Evolutionary conservation across 1,140 invertebrate genomes (phyloP), one percentile per base, ranked within the genome.

Genomic region (Laodelphax striatellus): DNA sequence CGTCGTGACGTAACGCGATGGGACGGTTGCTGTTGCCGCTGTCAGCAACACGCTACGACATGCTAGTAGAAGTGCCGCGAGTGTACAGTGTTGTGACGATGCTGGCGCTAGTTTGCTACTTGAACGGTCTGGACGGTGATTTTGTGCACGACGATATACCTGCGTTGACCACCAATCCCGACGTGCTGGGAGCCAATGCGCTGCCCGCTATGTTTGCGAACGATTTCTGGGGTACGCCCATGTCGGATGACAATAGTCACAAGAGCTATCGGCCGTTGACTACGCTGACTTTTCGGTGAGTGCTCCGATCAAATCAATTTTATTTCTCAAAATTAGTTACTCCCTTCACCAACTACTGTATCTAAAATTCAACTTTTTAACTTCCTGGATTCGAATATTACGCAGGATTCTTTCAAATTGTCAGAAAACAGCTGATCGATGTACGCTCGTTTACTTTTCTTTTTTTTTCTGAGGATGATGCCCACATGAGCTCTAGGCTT

Each of bases 101-200:
- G 2, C 80, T 86, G 10, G 84, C 84, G n/a, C 75, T 84, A 1
- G 72, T 79, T 11, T 83, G 83, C 63, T 93, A 93, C 70, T 74
- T 83, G 24, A 93, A 92, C 71, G 84, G 87, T 6, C 74, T 93
- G 50, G 75, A 78, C 34, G 90, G 90, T 58, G 90, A 92, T 65
- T 92, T 94, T 69, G 90, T 94, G 11, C 92, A 94, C 77, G 92
- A 94, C 73, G 91, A 94, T 70, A 82, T 93, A 62, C 90, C 90
- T 11, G 92, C 92, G 8, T 84, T 95, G 52, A 84, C 85, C 56
- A 78, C 84, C 46, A 95, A 94, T 74, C 83, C 83, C 66, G 91
- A 95, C 71, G 87, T 94, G 14, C 75, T 85, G 22, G 87, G 84
- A 0, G 75, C 77, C 38, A 84, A 80, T 41, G 76, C 84, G 0